Conservation (phyloP, 2,113 vertebrate species). For the Gracilinanus agilis region DNA sequence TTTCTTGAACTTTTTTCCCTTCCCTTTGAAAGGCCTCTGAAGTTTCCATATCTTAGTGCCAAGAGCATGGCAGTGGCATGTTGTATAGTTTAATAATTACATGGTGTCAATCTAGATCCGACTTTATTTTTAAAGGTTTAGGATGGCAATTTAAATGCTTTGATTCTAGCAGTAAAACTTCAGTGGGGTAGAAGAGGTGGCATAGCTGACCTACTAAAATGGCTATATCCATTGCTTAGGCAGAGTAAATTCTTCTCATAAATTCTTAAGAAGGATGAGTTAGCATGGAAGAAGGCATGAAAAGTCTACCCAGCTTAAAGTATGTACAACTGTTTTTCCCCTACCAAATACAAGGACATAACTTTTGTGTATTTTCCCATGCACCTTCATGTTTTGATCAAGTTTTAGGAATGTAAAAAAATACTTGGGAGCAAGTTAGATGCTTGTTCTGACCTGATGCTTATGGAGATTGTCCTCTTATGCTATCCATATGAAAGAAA, state of each 20-base stretch:
- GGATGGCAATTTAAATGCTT: constrained; percentile 55
- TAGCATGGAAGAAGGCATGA: constrained; percentile 25
- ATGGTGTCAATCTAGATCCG: constrained; percentile 1
- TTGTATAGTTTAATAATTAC: constrained; percentile 41
- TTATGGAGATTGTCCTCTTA: not conserved
- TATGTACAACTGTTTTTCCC: not conserved
- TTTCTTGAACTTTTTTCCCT: constrained; percentile 30
- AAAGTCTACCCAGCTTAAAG: not conserved
- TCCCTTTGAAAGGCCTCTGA: constrained; percentile 29
- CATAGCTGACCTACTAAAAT: constrained; percentile 51
- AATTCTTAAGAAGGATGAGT: not conserved
- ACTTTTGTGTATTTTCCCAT: not conserved
- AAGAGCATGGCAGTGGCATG: constrained; percentile 47
- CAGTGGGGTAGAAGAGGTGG: constrained; percentile 14
- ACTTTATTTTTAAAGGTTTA: constrained; percentile 55
- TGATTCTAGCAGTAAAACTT: constrained; percentile 59
- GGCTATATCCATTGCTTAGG: constrained; percentile 21
- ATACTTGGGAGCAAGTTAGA: not conserved
- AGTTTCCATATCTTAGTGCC: constrained; percentile 45
- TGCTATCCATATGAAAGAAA: not conserved
- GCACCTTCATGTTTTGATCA: not conserved
- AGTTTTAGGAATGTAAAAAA: not conserved
- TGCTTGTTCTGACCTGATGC: not conserved
- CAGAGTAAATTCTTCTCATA: constrained; percentile 41
- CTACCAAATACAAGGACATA: not conserved